Percentiles rank a stretch among this genome's conserved stretches.
Conservation (phyloP, 2,888 invertebrate genomes). For the Cantharis flavilabris region DNA sequence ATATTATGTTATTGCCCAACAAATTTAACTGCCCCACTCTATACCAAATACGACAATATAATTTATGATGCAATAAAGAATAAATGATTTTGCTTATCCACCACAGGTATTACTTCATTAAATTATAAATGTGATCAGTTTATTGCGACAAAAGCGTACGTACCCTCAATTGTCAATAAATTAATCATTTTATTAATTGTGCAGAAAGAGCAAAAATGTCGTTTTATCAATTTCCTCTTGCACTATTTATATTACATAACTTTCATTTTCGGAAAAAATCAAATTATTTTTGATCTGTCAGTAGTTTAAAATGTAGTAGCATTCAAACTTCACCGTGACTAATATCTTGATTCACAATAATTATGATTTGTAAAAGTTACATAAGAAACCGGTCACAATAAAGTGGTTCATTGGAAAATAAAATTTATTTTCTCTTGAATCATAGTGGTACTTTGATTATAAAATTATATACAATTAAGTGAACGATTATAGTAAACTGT, state of each 20-base stretch:
- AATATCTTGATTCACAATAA: not conserved
- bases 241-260: not conserved
- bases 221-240: not conserved
- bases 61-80: slow-evolving; percentile 17
- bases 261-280: not conserved
- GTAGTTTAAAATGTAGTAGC: not conserved
- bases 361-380: not conserved
- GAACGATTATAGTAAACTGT: not conserved
- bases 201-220: not conserved
- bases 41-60: slow-evolving; percentile 10
- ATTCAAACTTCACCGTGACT: not conserved
- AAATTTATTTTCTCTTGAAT: not conserved
- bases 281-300: not conserved
- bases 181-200: not conserved
- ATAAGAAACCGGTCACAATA: not conserved
- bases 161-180: not conserved
- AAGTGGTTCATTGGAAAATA: not conserved
- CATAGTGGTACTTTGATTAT: not conserved
- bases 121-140: not conserved
- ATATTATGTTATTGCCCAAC: slow-evolving; percentile 6
- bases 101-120: not conserved
- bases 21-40: slow-evolving; percentile 4
- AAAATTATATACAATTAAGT: not conserved
- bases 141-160: not conserved
- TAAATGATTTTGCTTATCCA: slow-evolving; percentile 9